These are phyloP conservation scores for Tridacna gigas DNA, from an alignment of 2,888 invertebrate species.

Conservation along the genomic window DNA sequence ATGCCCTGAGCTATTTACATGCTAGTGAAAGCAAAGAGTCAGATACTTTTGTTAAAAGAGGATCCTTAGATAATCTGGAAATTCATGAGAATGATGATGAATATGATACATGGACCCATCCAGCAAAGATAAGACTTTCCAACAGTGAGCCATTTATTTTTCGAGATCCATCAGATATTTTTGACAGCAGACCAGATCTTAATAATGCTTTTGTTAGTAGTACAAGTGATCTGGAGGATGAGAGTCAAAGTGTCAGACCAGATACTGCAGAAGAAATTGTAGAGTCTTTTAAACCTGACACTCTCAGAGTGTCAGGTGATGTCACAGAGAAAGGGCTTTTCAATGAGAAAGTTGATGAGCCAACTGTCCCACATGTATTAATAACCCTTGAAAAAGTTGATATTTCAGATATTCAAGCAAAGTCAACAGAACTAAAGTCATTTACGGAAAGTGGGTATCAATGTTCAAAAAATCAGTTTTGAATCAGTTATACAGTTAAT, in stretches of 20 bases:
- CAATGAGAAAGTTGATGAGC: background rate
- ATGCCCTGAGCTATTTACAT: background rate
- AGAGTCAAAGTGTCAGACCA: background rate
- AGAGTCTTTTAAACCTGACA: background rate
- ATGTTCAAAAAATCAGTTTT: background rate
- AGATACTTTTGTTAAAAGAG: background rate
- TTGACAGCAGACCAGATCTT: conserved; percentile 50
- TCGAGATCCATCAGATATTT: background rate
- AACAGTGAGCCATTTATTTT: conserved; percentile 16
- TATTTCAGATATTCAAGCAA: conserved; percentile 51
- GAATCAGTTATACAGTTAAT: background rate
- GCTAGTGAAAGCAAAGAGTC: background rate
- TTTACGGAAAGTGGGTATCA: conserved; percentile 48
- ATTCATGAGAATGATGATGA: background rate
- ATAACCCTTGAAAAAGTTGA: conserved; percentile 30
- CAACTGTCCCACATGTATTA: background rate
- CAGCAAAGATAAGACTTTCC: background rate
- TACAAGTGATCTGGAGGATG: too few relatives aligned
- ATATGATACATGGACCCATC: background rate
- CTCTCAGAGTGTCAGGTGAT: background rate
- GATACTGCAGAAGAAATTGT: background rate
- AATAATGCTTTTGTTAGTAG: conserved; percentile 57
- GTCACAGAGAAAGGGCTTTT: background rate
- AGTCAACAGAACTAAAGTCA: conserved; percentile 33
- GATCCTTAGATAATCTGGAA: background rate